Evolutionary conservation across 2,888 invertebrate genomes (phyloP), one percentile per base, ranked within the genome.

Genomic region (Acholoe squamosa): DNA sequence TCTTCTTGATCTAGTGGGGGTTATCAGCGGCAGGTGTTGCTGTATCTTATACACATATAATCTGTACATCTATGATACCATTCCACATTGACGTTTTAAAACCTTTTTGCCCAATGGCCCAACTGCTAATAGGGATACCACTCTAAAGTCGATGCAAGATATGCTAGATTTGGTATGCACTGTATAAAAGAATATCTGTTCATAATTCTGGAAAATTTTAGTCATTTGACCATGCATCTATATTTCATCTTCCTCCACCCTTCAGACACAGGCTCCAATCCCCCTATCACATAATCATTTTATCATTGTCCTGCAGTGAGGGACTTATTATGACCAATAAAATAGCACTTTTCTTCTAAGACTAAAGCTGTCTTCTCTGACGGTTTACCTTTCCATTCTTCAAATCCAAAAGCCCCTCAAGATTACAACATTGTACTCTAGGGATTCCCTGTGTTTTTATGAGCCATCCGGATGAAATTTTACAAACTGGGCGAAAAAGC

Each of bases 351-450:
- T n/a, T 28, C 14, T 71, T 71, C 16, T 14, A 1, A 7, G n/a
- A 71, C 31, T 7, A 71, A 28, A 28, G n/a, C 71, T 28, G 71
- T 0, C 61, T 61, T 61, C 61, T 28, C 3, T 71, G 71, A 0
- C 0, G 43, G 31, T 71, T 28, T 14, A 5, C 25, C 25, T 25
- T 71, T 16, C 71, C 71, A 71, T 71, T 71, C 71, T 71, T 71
- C 71, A 71, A 14, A 28, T 14, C 71, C 5, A 25, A 71, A 28
- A 71, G 31, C 71, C 71, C 71, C 71, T 7, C 1, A 25, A 71
- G 71, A 71, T 71, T 71, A 71, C 71, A n/a, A 7, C 25, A 71
- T 71, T 28, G 71, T 22, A 28, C 25, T 71, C 71, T 71, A 71
- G 14, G 28, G n/a, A 25, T 71, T 71, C 25, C 71, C 25, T 0